Evolutionary conservation across 2,797 vertebrate genomes (phyloP).

Genomic region (Lates japonicus): DNA sequence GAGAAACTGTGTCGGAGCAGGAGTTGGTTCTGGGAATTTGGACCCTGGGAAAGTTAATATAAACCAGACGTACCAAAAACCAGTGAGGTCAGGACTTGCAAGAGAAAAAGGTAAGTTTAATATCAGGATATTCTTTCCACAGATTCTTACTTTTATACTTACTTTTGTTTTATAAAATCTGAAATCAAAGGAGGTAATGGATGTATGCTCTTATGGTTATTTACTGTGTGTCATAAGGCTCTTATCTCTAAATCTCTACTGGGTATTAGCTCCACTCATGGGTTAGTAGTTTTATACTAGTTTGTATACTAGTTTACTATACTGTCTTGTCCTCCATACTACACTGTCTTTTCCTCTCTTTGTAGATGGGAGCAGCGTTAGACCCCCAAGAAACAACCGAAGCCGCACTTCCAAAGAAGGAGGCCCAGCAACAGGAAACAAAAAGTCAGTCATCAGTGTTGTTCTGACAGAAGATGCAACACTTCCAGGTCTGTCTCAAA

Average conservation of each 20-base stretch:
- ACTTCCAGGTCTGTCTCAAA: slow-evolving; percentile 75
- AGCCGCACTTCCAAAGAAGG: slow-evolving; percentile 51
- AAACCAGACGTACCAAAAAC: slow-evolving; percentile 36
- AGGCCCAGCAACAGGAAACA: slow-evolving; percentile 47
- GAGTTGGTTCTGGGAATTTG: slow-evolving; percentile 35
- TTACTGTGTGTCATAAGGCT: not conserved
- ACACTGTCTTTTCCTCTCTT: not conserved
- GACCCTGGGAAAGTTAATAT: slow-evolving; percentile 31
- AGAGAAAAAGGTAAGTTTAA: slow-evolving; percentile 54
- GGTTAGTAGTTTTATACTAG: not conserved
- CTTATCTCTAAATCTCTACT: not conserved
- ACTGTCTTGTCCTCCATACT: not conserved
- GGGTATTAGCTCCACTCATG: not conserved
- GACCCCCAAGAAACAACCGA: slow-evolving; percentile 32
- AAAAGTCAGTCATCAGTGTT: slow-evolving; percentile 75
- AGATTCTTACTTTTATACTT: not conserved
- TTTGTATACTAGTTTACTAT: not conserved
- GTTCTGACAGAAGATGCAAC: slow-evolving; percentile 78
- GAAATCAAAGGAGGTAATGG: not conserved
- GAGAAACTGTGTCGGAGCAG: slow-evolving; percentile 19
- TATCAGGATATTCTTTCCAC: not conserved
- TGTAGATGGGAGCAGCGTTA: slow-evolving; percentile 34
- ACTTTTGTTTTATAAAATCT: not conserved
- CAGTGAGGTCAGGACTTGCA: slow-evolving; percentile 8
- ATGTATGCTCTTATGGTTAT: not conserved